Evolutionary conservation across 37 sponge, comb jelly and placozoan species (phyloP).

Genomic region (Diacarnus erythraeanus): DNA sequence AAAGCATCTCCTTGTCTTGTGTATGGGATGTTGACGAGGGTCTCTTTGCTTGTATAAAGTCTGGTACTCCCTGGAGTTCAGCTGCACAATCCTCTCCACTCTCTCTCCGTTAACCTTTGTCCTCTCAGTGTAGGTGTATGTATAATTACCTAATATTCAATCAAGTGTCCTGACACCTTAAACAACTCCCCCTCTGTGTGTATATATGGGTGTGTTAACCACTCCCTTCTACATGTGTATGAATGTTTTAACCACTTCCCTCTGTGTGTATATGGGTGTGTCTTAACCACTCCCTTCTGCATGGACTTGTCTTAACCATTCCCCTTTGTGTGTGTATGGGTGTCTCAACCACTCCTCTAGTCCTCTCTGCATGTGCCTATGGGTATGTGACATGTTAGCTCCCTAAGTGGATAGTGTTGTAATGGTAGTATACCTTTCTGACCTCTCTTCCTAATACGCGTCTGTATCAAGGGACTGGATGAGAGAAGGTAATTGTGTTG

Average conservation of each 20-base stretch:
- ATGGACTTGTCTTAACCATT: too few relatives aligned
- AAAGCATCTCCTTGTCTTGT: conserved; percentile 71
- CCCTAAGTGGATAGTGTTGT: background rate
- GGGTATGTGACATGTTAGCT: too few relatives aligned
- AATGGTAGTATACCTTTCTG: conserved; percentile 33
- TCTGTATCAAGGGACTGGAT: conserved; percentile 16
- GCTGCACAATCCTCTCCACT: conserved; percentile 56
- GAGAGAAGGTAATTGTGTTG: conserved; percentile 72
- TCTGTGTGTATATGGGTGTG: too few relatives aligned
- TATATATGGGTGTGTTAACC: too few relatives aligned
- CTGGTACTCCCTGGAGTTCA: conserved; percentile 63
- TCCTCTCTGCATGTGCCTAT: too few relatives aligned
- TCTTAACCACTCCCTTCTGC: too few relatives aligned
- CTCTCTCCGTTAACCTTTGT: conserved; percentile 47
- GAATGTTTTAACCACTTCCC: too few relatives aligned
- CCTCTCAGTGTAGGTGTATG: conserved; percentile 67
- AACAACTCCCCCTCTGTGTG: too few relatives aligned
- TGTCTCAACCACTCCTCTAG: too few relatives aligned
- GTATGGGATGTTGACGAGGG: conserved; percentile 36
- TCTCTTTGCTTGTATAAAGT: conserved; percentile 48
- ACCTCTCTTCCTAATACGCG: conserved; percentile 72
- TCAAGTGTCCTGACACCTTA: background rate
- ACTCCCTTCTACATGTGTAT: too few relatives aligned
- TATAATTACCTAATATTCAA: conserved; percentile 28
- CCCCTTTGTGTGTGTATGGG: too few relatives aligned